Base-by-base conservation (phyloP, 2,797 vertebrate genomes). In the Gambusia yucatana region DNA sequence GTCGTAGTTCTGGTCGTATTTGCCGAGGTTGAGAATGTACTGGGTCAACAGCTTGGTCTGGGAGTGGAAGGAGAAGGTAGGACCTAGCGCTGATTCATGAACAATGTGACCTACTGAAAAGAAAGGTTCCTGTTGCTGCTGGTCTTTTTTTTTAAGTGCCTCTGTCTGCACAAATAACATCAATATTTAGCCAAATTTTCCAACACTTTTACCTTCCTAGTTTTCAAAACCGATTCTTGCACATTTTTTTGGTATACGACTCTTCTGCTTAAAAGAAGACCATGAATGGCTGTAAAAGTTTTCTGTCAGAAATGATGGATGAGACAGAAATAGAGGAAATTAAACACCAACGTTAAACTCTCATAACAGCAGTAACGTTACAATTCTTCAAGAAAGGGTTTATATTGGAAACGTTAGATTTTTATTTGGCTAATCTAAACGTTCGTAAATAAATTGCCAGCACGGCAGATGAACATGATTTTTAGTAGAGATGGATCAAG, bases 1-100 rank as follows among this genome's bases (percentile, higher is more conserved):
- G 94, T 99, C 98, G 76, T 99, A 99, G 97, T 96, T 99, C 95
- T 97, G 98, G 97, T 99, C 98, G 85, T 99, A 99, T 91, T 98
- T 99, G 90, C 97, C 96, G 79, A 99, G 96, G 95, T 99, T 99
- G 93, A 99, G 96, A 94, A 99, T 97, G 83, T 99, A 99, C 96
- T 99, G 98, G 89, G 97, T 99, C 95, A 99, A 95, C 95, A 99
- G 96, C 95, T 99, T 99, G 88, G 98, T 99, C 98, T 99, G 94
- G 44, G 9, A 28, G 20, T 11, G 33, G 33, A 52, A 14, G 41
- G 17, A 70, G 41, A 44, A 44, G 41, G 41, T 25, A 13, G 22
- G 39, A 41, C 5, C 39, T 43, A 43, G 10, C 3, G 22, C 63
- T 4, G 11, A 10, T 9, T 9, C 36, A 41, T 22, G 11, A 13